Evolutionary conservation across 92 coral and sea anemone species (phyloP).

Genomic region (Scolanthus callimorphus): DNA sequence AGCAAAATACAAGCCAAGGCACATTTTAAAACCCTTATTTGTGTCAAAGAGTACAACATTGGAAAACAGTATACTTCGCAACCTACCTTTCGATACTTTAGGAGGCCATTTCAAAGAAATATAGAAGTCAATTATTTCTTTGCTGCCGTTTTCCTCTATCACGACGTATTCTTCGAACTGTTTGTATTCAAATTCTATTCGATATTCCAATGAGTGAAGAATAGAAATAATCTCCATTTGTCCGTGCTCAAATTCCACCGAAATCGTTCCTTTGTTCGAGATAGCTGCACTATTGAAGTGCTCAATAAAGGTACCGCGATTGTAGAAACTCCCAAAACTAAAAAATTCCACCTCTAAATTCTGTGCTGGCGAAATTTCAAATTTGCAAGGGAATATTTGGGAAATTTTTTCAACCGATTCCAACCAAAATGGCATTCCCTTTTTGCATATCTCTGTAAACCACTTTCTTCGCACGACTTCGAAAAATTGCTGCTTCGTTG

Average conservation of each 20-base stretch:
- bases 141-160: slow-evolving; percentile 40
- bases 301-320: slow-evolving; percentile 55
- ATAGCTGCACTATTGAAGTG: slow-evolving; percentile 42
- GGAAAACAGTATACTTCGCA: too few relatives aligned
- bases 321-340: slow-evolving; percentile 61
- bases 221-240: slow-evolving; percentile 37
- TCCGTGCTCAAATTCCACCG: slow-evolving; percentile 76
- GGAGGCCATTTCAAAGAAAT: slow-evolving; percentile 66
- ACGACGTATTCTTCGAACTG: slow-evolving; percentile 71
- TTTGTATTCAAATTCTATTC: slow-evolving; percentile 77
- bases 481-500: slow-evolving; percentile 25
- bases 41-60: too few relatives aligned
- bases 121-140: slow-evolving; percentile 27
- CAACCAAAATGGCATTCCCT: slow-evolving; percentile 60
- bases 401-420: slow-evolving; percentile 44
- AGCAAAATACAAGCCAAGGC: too few relatives aligned
- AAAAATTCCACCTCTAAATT: slow-evolving; percentile 30
- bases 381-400: slow-evolving; percentile 37
- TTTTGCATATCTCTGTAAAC: slow-evolving; percentile 30
- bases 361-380: slow-evolving; percentile 23
- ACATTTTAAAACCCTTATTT: too few relatives aligned
- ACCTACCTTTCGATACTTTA: slow-evolving; percentile 60
- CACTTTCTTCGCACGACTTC: slow-evolving; percentile 47
- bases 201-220: slow-evolving; percentile 25
- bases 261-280: slow-evolving; percentile 18